These are phyloP conservation scores for Cantharis flavilabris DNA, from an alignment of 2,888 invertebrate genomes.

Conservation along the genomic window DNA sequence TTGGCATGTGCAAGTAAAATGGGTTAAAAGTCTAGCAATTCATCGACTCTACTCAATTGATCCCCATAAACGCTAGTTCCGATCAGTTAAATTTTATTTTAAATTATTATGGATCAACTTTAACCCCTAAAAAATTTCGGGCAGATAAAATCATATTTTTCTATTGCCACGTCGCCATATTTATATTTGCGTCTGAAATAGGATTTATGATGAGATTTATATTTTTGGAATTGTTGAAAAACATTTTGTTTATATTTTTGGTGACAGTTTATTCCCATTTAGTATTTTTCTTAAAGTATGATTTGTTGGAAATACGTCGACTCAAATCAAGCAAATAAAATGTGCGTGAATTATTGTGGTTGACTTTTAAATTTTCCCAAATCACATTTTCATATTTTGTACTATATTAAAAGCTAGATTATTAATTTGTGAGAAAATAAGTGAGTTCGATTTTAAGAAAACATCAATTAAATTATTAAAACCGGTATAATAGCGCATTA, in stretches of 20 bases:
- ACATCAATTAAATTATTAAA: not conserved
- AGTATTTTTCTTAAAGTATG: constrained; percentile 23
- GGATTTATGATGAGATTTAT: constrained; percentile 23
- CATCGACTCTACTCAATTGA: constrained; percentile 18
- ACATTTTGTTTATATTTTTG: constrained; percentile 26
- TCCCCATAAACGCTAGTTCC: constrained; percentile 18
- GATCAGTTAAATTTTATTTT: constrained; percentile 18
- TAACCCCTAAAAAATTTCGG: constrained; percentile 11
- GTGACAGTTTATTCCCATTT: constrained; percentile 25
- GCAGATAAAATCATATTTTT: constrained; percentile 7
- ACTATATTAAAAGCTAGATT: not conserved
- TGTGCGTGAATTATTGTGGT: constrained; percentile 17
- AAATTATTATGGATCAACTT: constrained; percentile 17
- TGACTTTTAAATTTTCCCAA: constrained; percentile 11
- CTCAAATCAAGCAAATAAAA: constrained; percentile 21
- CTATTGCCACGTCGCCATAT: constrained; percentile 11
- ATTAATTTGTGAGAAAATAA: not conserved
- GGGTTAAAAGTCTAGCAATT: constrained; percentile 13
- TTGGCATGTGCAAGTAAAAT: constrained; percentile 7
- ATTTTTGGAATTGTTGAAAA: constrained; percentile 17
- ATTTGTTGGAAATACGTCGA: constrained; percentile 23
- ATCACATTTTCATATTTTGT: not conserved
- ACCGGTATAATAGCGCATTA: not conserved
- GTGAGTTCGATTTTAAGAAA: not conserved
- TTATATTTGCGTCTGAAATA: constrained; percentile 19